Percentiles rank a stretch among this genome's conserved stretches.
Evolutionary conservation across 2,797 vertebrate genomes (phyloP).

Genomic region (Pseudochirops corinnae): DNA sequence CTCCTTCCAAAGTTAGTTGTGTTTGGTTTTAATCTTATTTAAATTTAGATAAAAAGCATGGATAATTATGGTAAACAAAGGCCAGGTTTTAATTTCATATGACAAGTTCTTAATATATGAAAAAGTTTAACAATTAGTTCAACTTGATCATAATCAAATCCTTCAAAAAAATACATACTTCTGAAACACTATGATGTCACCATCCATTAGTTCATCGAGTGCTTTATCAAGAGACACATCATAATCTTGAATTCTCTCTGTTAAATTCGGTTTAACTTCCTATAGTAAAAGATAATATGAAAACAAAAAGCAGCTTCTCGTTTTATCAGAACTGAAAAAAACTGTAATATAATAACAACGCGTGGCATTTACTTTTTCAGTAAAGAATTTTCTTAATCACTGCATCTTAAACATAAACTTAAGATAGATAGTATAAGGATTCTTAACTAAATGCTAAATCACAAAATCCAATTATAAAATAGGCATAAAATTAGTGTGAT

Average conservation of each 20-base stretch:
- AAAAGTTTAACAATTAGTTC: not conserved
- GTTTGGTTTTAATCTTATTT: not conserved
- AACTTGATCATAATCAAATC: not conserved
- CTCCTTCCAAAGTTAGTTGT: not conserved
- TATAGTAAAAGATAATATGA: conserved; percentile 77
- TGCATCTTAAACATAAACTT: not conserved
- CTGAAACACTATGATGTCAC: conserved; percentile 99
- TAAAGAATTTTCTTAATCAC: not conserved
- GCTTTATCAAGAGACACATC: conserved; percentile 99
- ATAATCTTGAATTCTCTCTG: conserved; percentile 99
- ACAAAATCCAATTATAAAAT: not conserved
- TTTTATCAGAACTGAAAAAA: not conserved
- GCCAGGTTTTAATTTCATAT: not conserved
- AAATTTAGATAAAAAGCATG: too few relatives aligned
- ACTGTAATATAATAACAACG: not conserved
- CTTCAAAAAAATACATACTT: conserved; percentile 88
- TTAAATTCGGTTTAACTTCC: conserved; percentile 99
- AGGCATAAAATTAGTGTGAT: not conserved
- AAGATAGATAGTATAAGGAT: not conserved
- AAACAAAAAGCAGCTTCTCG: not conserved
- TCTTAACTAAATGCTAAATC: not conserved
- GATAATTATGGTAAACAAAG: not conserved
- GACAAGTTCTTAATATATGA: not conserved
- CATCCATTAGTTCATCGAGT: conserved; percentile 99
- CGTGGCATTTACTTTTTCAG: not conserved